Conservation (phyloP, 2,888 invertebrate species). For the Heliconius sara region DNA sequence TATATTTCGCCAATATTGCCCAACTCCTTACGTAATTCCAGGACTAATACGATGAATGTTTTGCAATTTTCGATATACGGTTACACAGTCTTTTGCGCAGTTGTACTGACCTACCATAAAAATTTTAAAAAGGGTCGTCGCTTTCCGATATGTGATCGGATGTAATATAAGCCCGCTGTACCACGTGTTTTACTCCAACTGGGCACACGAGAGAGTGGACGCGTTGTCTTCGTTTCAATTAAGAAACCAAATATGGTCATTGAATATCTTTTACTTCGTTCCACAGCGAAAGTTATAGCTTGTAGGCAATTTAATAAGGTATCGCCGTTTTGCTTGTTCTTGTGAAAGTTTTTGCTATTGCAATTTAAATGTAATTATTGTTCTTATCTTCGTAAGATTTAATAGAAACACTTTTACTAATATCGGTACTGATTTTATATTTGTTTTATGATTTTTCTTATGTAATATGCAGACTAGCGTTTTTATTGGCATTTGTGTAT, state of each 20-base stretch:
- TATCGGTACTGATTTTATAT: background rate
- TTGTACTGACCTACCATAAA: conserved; percentile 59
- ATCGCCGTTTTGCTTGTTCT: background rate
- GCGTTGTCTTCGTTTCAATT: conserved; percentile 21
- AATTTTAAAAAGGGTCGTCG: conserved; percentile 37
- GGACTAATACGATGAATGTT: conserved; percentile 73
- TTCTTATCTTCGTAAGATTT: background rate
- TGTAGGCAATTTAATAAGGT: conserved; percentile 8
- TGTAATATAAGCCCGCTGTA: conserved; percentile 1
- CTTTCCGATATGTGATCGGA: conserved; percentile 39
- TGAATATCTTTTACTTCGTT: conserved; percentile 8
- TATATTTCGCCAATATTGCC: conserved; percentile 74
- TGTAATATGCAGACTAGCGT: background rate
- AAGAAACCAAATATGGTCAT: conserved; percentile 15
- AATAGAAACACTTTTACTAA: background rate
- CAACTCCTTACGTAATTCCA: conserved; percentile 75
- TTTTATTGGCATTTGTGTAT: background rate
- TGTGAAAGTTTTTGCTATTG: conserved; percentile 15
- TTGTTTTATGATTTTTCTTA: background rate
- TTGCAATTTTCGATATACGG: conserved; percentile 76
- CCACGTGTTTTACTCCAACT: conserved; percentile 4
- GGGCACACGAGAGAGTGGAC: conserved; percentile 13
- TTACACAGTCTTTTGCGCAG: conserved; percentile 67
- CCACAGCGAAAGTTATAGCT: conserved; percentile 17
- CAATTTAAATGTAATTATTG: background rate